Evolutionary conservation across 2,113 vertebrate genomes (phyloP).

Genomic region (Aspiorhynchus laticeps): DNA sequence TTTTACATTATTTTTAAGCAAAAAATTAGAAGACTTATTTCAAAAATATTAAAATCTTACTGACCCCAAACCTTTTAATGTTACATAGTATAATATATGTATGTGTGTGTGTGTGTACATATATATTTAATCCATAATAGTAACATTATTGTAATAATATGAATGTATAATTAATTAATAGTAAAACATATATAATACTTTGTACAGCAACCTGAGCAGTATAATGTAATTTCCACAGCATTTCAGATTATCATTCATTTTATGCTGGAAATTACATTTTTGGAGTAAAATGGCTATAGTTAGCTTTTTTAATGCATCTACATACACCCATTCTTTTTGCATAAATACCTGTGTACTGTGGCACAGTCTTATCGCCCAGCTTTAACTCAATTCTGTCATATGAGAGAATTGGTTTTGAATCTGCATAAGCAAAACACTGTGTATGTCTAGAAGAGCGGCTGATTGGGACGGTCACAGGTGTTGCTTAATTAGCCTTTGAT

Average conservation of each 20-base stretch:
- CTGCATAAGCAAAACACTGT: neutral
- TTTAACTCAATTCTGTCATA: neutral
- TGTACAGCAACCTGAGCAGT: too few relatives aligned
- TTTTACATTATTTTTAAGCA: neutral
- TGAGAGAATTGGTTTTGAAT: neutral
- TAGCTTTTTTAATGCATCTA: neutral
- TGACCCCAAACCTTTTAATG: neutral
- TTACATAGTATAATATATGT: neutral
- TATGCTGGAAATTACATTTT: neutral
- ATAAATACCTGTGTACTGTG: neutral
- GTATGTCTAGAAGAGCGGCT: neutral
- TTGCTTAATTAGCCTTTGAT: slow-evolving; percentile 36
- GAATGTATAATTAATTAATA: too few relatives aligned
- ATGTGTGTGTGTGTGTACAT: too few relatives aligned
- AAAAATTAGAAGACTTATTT: neutral
- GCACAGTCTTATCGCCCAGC: neutral
- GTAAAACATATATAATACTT: too few relatives aligned
- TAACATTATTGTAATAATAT: neutral
- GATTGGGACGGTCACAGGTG: slow-evolving; percentile 2
- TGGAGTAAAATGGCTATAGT: neutral
- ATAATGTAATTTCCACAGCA: neutral
- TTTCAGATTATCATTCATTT: neutral
- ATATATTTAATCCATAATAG: neutral
- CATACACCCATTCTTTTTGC: neutral
- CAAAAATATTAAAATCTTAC: neutral